Conservation (phyloP, 2,797 vertebrate species). For the Acanthopagrus latus region DNA sequence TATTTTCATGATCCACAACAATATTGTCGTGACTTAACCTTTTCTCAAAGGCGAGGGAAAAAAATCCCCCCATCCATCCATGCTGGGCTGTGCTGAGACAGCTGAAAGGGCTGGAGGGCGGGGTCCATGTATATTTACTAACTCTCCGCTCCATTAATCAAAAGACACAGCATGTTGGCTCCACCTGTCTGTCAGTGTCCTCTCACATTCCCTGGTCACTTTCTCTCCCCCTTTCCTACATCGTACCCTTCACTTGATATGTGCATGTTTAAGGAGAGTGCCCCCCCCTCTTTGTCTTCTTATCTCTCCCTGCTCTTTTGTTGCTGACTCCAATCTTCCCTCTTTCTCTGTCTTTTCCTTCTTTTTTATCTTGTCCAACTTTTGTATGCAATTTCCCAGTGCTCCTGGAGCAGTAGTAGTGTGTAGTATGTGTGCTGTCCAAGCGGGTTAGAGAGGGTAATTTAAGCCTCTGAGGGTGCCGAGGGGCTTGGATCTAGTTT, state of each 20-base stretch:
- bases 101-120: slow-evolving; percentile 79
- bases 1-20: slow-evolving; percentile 81
- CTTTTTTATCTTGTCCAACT: slow-evolving; percentile 43
- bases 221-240: slow-evolving; percentile 65
- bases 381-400: slow-evolving; percentile 47
- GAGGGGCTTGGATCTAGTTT: slow-evolving; percentile 72
- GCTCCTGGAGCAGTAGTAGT: slow-evolving; percentile 48
- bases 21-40: slow-evolving; percentile 86
- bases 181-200: slow-evolving; percentile 82
- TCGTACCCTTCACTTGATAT: slow-evolving; percentile 73
- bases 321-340: slow-evolving; percentile 76
- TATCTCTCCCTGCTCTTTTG: slow-evolving; percentile 64
- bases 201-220: slow-evolving; percentile 75
- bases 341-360: slow-evolving; percentile 37
- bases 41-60: slow-evolving; percentile 69
- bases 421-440: slow-evolving; percentile 67
- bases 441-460: slow-evolving; percentile 78
- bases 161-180: slow-evolving; percentile 74
- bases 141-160: slow-evolving; percentile 84
- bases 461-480: slow-evolving; percentile 75
- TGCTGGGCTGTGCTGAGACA: slow-evolving; percentile 78
- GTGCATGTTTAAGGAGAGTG: slow-evolving; percentile 76
- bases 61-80: slow-evolving; percentile 62
- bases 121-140: slow-evolving; percentile 87
- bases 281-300: slow-evolving; percentile 43